Conservation (phyloP, 2,888 invertebrate species). For the Anodontia alba region DNA sequence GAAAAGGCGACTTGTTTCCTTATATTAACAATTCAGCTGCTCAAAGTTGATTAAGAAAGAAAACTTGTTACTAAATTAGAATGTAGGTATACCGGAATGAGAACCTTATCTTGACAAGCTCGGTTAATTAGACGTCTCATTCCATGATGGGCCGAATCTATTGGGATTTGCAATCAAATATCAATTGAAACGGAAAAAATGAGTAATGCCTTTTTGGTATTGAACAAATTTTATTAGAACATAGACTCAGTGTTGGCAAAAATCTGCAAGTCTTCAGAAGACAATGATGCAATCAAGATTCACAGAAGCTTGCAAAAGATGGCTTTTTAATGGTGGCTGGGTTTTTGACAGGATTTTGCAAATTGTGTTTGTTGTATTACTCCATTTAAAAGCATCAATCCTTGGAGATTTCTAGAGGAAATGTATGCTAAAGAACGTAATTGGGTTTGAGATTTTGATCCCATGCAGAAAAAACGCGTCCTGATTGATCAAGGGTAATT, state of each 20-base stretch:
- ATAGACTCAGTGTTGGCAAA: slow-evolving; percentile 19
- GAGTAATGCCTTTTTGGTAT: slow-evolving; percentile 20
- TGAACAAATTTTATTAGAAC: slow-evolving; percentile 17
- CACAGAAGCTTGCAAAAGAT: slow-evolving; percentile 50
- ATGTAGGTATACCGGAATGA: slow-evolving; percentile 17
- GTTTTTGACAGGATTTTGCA: slow-evolving; percentile 15
- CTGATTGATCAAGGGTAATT: slow-evolving; percentile 61
- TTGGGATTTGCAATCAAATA: slow-evolving; percentile 20
- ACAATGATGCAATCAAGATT: slow-evolving; percentile 64
- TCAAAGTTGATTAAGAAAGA: slow-evolving; percentile 21
- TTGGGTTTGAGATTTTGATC: slow-evolving; percentile 57
- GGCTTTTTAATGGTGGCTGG: slow-evolving; percentile 21
- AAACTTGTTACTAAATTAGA: slow-evolving; percentile 21
- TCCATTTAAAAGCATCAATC: slow-evolving; percentile 53
- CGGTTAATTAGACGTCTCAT: slow-evolving; percentile 59
- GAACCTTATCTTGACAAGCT: slow-evolving; percentile 41
- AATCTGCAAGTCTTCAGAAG: slow-evolving; percentile 58
- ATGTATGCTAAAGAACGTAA: slow-evolving; percentile 65
- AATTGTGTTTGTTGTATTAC: slow-evolving; percentile 58
- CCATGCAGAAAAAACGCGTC: slow-evolving; percentile 59
- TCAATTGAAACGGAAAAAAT: slow-evolving; percentile 21
- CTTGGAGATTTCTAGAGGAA: slow-evolving; percentile 53
- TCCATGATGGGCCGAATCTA: slow-evolving; percentile 17
- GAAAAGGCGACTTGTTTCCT: slow-evolving; percentile 1
- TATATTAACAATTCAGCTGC: slow-evolving; percentile 5